phyloP scores from a whole-genome alignment of 2,113 vertebrate genomes.

The Arothron firmamentum region DNA sequence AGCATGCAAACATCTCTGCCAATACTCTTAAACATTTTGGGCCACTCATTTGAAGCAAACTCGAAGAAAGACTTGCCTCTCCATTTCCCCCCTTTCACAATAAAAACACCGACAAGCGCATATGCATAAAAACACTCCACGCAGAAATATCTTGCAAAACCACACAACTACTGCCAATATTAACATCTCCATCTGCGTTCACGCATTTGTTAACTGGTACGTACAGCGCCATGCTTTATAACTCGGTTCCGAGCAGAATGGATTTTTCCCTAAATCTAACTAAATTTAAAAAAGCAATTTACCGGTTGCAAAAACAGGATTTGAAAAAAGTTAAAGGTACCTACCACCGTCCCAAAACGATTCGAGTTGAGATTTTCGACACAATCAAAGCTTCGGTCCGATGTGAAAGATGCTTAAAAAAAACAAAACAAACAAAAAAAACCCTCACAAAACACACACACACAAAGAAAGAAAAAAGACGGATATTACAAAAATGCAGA shows the following conservation, averaged over 20 bases:
- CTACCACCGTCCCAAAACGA: slow-evolving; percentile 43
- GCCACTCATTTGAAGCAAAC: neutral
- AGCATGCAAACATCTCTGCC: no score
- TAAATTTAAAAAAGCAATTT: neutral
- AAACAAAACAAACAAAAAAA: neutral
- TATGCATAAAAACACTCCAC: neutral
- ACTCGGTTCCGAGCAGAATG: no score
- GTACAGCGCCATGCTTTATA: no score
- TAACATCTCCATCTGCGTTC: no score
- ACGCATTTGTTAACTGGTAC: no score
- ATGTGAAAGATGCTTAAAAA: neutral
- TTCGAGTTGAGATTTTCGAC: slow-evolving; percentile 20
- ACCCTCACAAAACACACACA: no score
- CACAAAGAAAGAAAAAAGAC: neutral
- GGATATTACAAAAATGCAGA: neutral
- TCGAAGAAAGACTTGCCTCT: neutral
- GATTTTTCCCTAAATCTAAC: neutral
- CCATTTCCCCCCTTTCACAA: neutral
- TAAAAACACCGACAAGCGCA: neutral
- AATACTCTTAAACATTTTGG: neutral
- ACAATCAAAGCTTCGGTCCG: slow-evolving; percentile 2
- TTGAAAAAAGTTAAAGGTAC: slow-evolving; percentile 8
- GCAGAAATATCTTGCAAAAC: neutral
- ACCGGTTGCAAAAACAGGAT: neutral
- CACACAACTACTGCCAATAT: neutral